Percentiles rank a stretch among this genome's conserved stretches.
Conservation (phyloP, 1,140 invertebrate genomes). For the Helicoverpa zea region DNA sequence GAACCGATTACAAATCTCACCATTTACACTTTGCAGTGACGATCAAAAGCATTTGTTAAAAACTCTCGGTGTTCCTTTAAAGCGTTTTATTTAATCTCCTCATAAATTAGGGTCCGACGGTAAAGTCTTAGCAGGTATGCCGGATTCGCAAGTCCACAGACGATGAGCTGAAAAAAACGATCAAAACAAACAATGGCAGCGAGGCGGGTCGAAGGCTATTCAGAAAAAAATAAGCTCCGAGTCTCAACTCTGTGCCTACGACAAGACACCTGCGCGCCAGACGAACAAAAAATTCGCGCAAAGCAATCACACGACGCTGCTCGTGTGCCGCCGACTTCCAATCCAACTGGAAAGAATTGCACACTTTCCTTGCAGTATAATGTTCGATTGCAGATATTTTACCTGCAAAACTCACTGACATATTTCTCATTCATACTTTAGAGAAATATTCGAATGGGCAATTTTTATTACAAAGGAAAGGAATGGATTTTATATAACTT, state of each 20-base stretch:
- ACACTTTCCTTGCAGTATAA: slow-evolving; percentile 52
- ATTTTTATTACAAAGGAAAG: slow-evolving; percentile 16
- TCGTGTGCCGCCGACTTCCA: slow-evolving; percentile 18
- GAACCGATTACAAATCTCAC: slow-evolving; percentile 24
- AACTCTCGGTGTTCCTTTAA: slow-evolving; percentile 18
- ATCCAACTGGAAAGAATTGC: slow-evolving; percentile 58
- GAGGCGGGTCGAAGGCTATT: slow-evolving; percentile 64
- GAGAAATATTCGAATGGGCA: slow-evolving; percentile 25
- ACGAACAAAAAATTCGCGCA: slow-evolving; percentile 68
- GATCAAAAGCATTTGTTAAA: slow-evolving; percentile 28
- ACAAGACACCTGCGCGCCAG: slow-evolving; percentile 72
- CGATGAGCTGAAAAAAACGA: slow-evolving; percentile 63
- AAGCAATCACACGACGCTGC: slow-evolving; percentile 52
- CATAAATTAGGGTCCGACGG: slow-evolving; percentile 37
- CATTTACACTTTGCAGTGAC: background rate
- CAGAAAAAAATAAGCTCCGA: slow-evolving; percentile 60
- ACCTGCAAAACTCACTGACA: background rate
- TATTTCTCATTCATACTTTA: slow-evolving; percentile 42
- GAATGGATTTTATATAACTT: slow-evolving; percentile 17
- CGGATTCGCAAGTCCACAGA: slow-evolving; percentile 49
- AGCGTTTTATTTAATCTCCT: slow-evolving; percentile 26
- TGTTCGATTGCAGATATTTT: slow-evolving; percentile 32
- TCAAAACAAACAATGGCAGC: slow-evolving; percentile 68
- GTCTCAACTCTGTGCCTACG: slow-evolving; percentile 56
- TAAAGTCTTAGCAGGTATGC: slow-evolving; percentile 29